Conservation (phyloP, 2,888 invertebrate species). For the Kuschelorhynchus macadamiae region DNA sequence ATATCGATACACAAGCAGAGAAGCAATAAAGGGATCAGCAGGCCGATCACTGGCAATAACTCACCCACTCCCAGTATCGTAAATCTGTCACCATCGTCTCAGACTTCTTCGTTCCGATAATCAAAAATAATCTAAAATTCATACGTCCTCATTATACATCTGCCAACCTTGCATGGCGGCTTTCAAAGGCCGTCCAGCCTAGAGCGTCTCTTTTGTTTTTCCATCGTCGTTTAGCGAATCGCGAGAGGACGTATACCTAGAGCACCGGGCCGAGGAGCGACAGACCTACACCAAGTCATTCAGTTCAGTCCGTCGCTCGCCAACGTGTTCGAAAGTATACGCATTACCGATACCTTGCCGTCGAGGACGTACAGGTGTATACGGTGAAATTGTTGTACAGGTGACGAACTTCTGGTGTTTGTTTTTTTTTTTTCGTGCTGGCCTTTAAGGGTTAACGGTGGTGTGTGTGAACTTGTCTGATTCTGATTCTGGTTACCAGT, state of each 20-base stretch:
- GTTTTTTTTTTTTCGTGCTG: slow-evolving; percentile 4
- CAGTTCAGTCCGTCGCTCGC: slow-evolving; percentile 33
- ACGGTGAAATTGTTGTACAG: slow-evolving; percentile 25
- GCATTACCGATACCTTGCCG: slow-evolving; percentile 1
- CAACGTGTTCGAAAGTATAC: slow-evolving; percentile 37
- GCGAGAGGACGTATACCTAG: slow-evolving; percentile 42
- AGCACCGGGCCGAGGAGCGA: slow-evolving; percentile 39
- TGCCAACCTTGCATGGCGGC: slow-evolving; percentile 44
- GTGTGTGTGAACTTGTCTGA: too few relatives aligned
- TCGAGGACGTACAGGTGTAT: slow-evolving; percentile 31
- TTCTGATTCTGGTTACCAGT: background rate
- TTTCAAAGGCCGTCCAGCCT: slow-evolving; percentile 43
- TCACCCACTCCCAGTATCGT: slow-evolving; percentile 10
- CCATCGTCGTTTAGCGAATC: slow-evolving; percentile 29
- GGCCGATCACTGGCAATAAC: too few relatives aligned
- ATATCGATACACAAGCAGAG: too few relatives aligned
- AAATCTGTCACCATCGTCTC: slow-evolving; percentile 21
- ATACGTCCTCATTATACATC: slow-evolving; percentile 41
- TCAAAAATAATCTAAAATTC: slow-evolving; percentile 23
- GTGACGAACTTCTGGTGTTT: slow-evolving; percentile 31
- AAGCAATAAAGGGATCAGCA: too few relatives aligned
- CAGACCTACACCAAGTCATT: slow-evolving; percentile 32
- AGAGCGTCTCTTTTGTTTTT: slow-evolving; percentile 34
- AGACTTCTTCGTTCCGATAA: background rate
- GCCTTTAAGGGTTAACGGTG: slow-evolving; percentile 13